These are phyloP conservation scores for Ancistrus triradiatus DNA, from an alignment of 2,113 vertebrate genomes.

Conservation along the genomic window DNA sequence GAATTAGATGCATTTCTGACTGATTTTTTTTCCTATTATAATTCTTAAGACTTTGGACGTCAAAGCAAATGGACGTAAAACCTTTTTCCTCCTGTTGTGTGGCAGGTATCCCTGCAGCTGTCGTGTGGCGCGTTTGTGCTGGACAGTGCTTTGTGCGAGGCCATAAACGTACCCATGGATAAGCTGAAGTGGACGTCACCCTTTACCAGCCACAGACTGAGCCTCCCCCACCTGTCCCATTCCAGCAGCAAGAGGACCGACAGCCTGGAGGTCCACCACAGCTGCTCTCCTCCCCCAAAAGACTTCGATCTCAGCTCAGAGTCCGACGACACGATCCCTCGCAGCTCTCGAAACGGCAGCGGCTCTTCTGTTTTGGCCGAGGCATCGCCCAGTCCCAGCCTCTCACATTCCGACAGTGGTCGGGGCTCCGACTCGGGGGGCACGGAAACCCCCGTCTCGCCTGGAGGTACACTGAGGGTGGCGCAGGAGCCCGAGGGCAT, in stretches of 20 bases:
- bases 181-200: constrained; percentile 94
- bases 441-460: background rate
- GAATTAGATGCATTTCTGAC: too few relatives aligned
- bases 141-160: constrained; percentile 74
- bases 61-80: too few relatives aligned
- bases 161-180: constrained; percentile 83
- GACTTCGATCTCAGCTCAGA: constrained; percentile 39
- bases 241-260: constrained; percentile 50
- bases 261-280: constrained; percentile 45
- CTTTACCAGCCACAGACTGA: constrained; percentile 80
- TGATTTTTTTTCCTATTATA: too few relatives aligned
- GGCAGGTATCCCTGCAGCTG: constrained; percentile 85
- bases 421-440: constrained; percentile 29
- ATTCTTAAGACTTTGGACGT: too few relatives aligned
- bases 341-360: constrained; percentile 43
- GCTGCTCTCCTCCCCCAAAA: constrained; percentile 30
- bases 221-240: constrained; percentile 68
- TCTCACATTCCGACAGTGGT: constrained; percentile 34
- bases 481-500: constrained; percentile 69
- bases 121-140: constrained; percentile 84
- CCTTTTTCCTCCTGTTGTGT: background rate
- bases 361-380: constrained; percentile 49
- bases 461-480: constrained; percentile 45
- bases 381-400: background rate
- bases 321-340: constrained; percentile 6